Evolutionary conservation across 1,140 invertebrate genomes (phyloP).

Genomic region (Brachionus asplanchnoidis): DNA sequence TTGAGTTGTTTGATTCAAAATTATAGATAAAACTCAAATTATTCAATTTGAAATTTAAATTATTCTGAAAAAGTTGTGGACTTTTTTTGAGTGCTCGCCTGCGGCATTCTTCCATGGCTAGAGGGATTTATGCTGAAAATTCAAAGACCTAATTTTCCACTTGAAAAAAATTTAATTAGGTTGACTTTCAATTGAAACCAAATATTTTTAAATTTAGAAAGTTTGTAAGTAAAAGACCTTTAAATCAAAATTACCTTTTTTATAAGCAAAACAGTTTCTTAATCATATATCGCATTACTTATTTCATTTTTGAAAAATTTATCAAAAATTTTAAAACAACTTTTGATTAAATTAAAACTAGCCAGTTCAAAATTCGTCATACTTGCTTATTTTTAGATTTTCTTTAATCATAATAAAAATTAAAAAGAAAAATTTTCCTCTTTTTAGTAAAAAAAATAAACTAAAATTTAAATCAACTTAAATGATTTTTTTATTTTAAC

Average conservation of each 20-base stretch:
- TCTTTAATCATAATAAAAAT: not conserved
- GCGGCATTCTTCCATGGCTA: not conserved
- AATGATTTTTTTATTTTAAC: not conserved
- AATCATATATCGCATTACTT: not conserved
- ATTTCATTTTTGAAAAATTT: not conserved
- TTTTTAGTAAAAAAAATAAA: not conserved
- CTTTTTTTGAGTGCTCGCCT: not conserved
- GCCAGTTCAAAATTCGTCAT: not conserved
- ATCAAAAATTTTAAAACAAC: not conserved
- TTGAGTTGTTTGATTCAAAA: not conserved
- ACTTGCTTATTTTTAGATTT: not conserved
- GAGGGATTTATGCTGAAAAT: not conserved
- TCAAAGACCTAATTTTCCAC: not conserved
- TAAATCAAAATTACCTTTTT: not conserved
- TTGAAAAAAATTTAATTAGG: not conserved
- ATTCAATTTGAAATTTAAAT: not conserved
- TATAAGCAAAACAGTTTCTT: not conserved
- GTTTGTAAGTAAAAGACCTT: not conserved
- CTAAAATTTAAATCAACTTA: not conserved
- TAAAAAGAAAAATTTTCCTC: not conserved
- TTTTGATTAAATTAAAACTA: not conserved
- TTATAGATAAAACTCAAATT: not conserved
- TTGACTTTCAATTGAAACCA: not conserved
- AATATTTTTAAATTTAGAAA: not conserved
- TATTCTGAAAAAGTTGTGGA: not conserved